Evolutionary conservation across 2,797 vertebrate genomes (phyloP).

Genomic region (Distichodus sexfasciatus): DNA sequence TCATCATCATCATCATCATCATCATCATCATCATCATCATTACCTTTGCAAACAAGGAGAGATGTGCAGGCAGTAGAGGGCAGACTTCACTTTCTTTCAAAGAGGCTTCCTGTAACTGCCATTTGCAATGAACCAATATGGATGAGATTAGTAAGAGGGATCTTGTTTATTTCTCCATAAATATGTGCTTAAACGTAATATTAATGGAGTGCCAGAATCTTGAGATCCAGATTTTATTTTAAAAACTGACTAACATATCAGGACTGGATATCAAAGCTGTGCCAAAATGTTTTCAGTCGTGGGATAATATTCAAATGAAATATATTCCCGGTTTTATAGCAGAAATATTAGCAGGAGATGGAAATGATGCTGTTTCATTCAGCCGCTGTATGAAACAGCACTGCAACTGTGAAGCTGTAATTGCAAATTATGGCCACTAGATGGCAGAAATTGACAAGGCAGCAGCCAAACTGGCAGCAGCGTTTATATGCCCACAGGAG

Average conservation of each 20-base stretch:
- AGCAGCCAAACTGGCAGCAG: background rate
- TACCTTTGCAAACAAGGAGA: background rate
- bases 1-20: background rate
- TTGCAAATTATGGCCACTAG: slow-evolving; percentile 12
- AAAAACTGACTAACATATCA: background rate
- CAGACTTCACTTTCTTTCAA: background rate
- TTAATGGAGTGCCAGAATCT: background rate
- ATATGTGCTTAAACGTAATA: background rate
- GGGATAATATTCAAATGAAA: too few relatives aligned
- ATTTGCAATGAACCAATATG: background rate
- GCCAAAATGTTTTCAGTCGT: background rate
- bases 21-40: background rate
- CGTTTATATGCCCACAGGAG: background rate
- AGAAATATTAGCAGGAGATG: too few relatives aligned
- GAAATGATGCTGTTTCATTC: too few relatives aligned
- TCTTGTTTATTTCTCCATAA: background rate
- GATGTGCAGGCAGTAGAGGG: background rate
- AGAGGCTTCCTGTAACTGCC: background rate
- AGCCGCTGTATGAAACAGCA: background rate
- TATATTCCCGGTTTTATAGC: too few relatives aligned
- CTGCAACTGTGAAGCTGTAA: background rate
- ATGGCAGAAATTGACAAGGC: slow-evolving; percentile 6
- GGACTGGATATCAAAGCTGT: background rate
- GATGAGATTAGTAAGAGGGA: background rate
- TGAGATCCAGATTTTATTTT: too few relatives aligned